Evolutionary conservation across 2,113 vertebrate genomes (phyloP).

Genomic region (Mirza zaza): DNA sequence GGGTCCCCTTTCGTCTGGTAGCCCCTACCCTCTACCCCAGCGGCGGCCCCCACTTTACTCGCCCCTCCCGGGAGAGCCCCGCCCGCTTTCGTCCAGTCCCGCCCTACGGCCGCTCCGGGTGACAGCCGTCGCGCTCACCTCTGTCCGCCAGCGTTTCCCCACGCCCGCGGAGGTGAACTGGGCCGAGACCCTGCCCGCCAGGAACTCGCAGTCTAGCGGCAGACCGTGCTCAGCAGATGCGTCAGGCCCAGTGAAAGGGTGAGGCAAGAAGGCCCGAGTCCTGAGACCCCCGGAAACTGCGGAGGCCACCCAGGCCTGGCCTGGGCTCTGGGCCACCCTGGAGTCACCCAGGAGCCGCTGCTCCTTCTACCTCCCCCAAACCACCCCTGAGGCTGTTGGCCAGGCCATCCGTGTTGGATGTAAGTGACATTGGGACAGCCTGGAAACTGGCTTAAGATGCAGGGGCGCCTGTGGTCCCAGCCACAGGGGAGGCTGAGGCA

Average conservation of each 20-base stretch:
- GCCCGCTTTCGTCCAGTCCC: background rate
- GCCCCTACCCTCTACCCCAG: background rate
- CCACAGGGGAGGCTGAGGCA: too few species aligned
- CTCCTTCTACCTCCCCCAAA: background rate
- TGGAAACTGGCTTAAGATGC: background rate
- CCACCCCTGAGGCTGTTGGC: background rate
- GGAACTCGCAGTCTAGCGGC: slow-evolving; percentile 38
- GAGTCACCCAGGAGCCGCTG: background rate
- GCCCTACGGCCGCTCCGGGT: too few species aligned
- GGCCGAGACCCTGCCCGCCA: slow-evolving; percentile 18
- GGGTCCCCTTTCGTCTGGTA: background rate
- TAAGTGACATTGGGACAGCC: background rate
- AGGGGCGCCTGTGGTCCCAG: background rate
- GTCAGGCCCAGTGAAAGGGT: background rate
- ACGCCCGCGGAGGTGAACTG: background rate
- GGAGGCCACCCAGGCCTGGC: background rate
- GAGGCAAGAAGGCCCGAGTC: background rate
- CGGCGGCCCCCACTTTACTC: background rate
- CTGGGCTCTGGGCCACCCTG: background rate
- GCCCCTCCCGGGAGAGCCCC: background rate
- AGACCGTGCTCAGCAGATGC: background rate
- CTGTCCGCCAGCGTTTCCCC: background rate
- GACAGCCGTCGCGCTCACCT: background rate
- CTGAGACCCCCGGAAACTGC: background rate
- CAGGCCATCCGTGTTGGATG: background rate